Conservation (phyloP, 2,888 invertebrate species). For the Silvanus unidentatus region DNA sequence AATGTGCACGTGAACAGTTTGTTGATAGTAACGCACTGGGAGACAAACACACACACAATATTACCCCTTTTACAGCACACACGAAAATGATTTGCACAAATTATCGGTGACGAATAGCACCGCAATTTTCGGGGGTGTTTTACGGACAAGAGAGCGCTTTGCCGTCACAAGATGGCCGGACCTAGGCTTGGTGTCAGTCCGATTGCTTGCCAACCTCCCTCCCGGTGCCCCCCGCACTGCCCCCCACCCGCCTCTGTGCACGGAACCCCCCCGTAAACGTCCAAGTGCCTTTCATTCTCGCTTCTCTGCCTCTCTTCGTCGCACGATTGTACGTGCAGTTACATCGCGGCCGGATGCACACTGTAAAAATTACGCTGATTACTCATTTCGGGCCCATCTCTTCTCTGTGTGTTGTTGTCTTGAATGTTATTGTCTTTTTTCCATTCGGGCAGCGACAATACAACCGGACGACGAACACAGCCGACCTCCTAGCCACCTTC, state of each 20-base stretch:
- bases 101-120: slow-evolving; percentile 25
- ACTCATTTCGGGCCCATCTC: slow-evolving; percentile 36
- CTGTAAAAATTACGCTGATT: slow-evolving; percentile 45
- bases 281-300: slow-evolving; percentile 48
- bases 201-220: slow-evolving; percentile 45
- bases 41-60: no score
- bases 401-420: neutral
- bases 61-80: slow-evolving; percentile 34
- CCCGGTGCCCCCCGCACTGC: slow-evolving; percentile 46
- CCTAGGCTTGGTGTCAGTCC: slow-evolving; percentile 48
- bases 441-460: slow-evolving; percentile 11
- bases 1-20: slow-evolving; percentile 38
- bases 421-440: slow-evolving; percentile 29
- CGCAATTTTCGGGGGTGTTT: slow-evolving; percentile 32
- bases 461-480: slow-evolving; percentile 1
- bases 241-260: slow-evolving; percentile 46
- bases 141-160: slow-evolving; percentile 42
- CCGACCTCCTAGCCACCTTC: no score
- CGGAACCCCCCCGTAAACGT: slow-evolving; percentile 47
- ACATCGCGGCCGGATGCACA: slow-evolving; percentile 46
- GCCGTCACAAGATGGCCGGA: slow-evolving; percentile 49
- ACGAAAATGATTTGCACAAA: slow-evolving; percentile 31
- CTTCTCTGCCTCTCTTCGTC: slow-evolving; percentile 43
- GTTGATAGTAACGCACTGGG: slow-evolving; percentile 32
- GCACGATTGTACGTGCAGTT: slow-evolving; percentile 42